phyloP scores from a whole-genome alignment of 2,113 vertebrate species.

The Cnemophilus loriae region DNA sequence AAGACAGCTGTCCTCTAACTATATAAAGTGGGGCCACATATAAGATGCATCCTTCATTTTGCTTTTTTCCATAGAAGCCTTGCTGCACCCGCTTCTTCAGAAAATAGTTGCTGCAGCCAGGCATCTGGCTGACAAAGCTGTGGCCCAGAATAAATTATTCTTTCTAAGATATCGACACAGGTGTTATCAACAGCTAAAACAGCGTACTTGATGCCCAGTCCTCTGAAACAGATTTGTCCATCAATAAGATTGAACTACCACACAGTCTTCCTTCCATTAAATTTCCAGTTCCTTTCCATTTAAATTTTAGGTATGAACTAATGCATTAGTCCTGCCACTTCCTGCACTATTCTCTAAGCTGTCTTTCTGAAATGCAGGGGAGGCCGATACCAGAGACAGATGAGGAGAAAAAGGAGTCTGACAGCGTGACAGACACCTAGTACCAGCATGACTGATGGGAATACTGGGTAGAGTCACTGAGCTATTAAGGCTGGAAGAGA shows the following conservation, averaged over 20 bases:
- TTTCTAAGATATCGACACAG: neutral
- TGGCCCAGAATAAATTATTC: neutral
- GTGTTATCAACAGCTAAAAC: neutral
- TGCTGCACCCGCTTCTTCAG: neutral
- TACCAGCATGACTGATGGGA: neutral
- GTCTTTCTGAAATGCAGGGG: neutral
- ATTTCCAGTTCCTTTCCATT: neutral
- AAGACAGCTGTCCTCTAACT: neutral
- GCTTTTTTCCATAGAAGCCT: neutral
- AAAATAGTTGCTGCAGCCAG: neutral
- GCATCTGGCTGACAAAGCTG: neutral
- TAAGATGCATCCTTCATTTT: neutral
- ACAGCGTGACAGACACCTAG: neutral
- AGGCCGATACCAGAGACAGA: neutral
- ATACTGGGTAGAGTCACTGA: neutral
- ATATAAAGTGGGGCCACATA: neutral
- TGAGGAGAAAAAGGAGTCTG: neutral
- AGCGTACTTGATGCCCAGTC: rapidly evolving
- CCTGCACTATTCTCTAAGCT: neutral
- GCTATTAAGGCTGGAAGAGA: neutral
- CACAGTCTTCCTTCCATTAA: neutral
- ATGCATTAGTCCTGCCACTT: neutral
- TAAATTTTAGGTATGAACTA: neutral
- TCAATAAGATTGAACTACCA: neutral
- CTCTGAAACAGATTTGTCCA: neutral